Base-by-base conservation (phyloP, 1,140 invertebrate species). In the Penaeus vannamei region DNA sequence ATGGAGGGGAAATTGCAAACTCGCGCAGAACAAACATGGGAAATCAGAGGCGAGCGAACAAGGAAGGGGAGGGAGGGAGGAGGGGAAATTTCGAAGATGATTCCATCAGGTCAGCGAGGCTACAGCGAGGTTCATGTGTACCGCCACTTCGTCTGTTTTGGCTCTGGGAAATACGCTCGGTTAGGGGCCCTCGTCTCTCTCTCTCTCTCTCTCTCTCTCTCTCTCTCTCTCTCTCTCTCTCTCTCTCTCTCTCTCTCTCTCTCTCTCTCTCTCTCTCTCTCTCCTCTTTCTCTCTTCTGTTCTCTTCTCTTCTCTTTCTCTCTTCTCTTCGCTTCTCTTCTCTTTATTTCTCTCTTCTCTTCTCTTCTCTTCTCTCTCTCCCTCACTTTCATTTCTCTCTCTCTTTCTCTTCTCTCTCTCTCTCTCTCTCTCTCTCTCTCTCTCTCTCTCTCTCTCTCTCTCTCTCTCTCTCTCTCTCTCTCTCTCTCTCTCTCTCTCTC, bases 211-310 rank as follows among this genome's bases (percentile, higher is more conserved):
- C 85, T 79, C 59, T 79, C 85, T 80, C 53, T 79, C 53, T 86
- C 46, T 62, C 85, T 80, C 60, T 80, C 76, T 62, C 76, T 79
- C 32, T 62, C 59, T 80, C 85, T 80, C 59, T 86, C 72, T 86
- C 85, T 80, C 76, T 86, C 76, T 62, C 72, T 80, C 85, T 80
- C 84, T 86, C 84, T 86, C 42, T 61, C 36, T 26, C 85, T 60
- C 19, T 83, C n/a, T 62, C 26, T 36, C 36, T 23, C 17, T 32
- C 29, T 19, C 60, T 62, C 26, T 29, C 42, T 62, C 59, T 29
- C 29, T 29, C 26, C 12, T 10, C 29, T 29, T n/a, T 12, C 32
- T 17, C 1, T 61, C 64, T 5, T 62, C 22, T 29, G 4, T 62
- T 60, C 64, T n/a, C 76, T 29, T 59, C 32, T 46, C 26, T 62